Evolutionary conservation across 2,113 vertebrate genomes (phyloP), one percentile per base, ranked within the genome.

Genomic region (Plotosus lineatus): DNA sequence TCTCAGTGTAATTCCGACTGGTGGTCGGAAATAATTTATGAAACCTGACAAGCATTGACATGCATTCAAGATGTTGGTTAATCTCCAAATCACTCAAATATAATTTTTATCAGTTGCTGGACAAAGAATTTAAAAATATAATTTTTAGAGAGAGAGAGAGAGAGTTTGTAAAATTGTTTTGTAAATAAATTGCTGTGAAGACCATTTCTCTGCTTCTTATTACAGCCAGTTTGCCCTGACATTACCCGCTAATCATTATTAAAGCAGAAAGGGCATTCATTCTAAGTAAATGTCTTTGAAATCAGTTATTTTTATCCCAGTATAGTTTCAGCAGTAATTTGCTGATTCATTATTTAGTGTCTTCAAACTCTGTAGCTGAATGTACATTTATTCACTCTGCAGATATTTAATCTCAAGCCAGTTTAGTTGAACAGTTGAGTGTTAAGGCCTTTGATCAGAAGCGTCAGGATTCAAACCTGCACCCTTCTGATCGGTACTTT

Each of bases 271-370:
- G n/a, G 23, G 65, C 38, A 0, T 23, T n/a, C 4, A n/a, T 42
- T 42, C 38, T 42, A n/a, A 42, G 38, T 11, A 68, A 68, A 12
- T 26, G 38, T 44, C 38, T 68, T 68, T 6, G 65, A 26, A 68
- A 68, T 26, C 38, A 66, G 21, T 40, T 21, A 66, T 66, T 42
- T 66, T 40, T 66, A 42, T 68, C 38, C 38, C 11, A 12, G 23
- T 68, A 23, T 11, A 26, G 61, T 42, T 68, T 44, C 40, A 68
- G 40, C 23, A 10, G 65, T 3, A 66, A 26, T 44, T 6, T 68
- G 23, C 23, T 44, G 65, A 68, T 44, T 68, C 23, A 44, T 68
- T 68, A 26, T 42, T 68, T 26, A 68, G 38, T 68, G 61, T 65
- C 40, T n/a, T 68, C 4, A 44, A 68, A 66, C 21, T 21, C 40